These are phyloP conservation scores for Plecturocebus donacophilus DNA, from an alignment of 2,113 vertebrate species.

Conservation along the genomic window DNA sequence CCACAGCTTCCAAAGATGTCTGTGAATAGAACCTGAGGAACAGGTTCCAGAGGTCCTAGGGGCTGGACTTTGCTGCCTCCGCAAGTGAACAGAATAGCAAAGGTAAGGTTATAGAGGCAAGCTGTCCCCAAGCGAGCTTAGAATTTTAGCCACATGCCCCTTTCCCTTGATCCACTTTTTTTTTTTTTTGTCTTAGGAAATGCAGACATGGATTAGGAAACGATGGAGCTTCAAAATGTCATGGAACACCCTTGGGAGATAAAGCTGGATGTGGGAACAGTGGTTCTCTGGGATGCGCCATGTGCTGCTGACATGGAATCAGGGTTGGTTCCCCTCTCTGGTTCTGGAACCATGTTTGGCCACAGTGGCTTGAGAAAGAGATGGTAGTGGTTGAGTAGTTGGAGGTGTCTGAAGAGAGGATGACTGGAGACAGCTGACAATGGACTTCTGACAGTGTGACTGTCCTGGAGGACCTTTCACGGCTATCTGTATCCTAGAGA, in stretches of 20 bases:
- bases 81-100: neutral
- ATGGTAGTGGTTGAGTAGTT: neutral
- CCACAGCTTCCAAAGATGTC: neutral
- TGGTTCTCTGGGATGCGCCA: neutral
- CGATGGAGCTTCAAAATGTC: neutral
- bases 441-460: neutral
- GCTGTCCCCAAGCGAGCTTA: neutral
- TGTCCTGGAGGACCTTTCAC: neutral
- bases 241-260: neutral
- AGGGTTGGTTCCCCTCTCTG: neutral
- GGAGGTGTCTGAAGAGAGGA: neutral
- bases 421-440: neutral
- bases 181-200: neutral
- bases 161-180: neutral
- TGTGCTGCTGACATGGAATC: neutral
- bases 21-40: neutral
- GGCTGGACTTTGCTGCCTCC: neutral
- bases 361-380: neutral
- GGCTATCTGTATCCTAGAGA: neutral
- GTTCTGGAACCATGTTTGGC: neutral
- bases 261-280: neutral
- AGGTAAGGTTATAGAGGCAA: neutral
- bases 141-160: neutral
- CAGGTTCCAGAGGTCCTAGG: neutral
- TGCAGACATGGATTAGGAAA: neutral